Evolutionary conservation across 1,140 invertebrate species (phyloP), one percentile per base, ranked within the genome.

Genomic region (Theocolax elegans): DNA sequence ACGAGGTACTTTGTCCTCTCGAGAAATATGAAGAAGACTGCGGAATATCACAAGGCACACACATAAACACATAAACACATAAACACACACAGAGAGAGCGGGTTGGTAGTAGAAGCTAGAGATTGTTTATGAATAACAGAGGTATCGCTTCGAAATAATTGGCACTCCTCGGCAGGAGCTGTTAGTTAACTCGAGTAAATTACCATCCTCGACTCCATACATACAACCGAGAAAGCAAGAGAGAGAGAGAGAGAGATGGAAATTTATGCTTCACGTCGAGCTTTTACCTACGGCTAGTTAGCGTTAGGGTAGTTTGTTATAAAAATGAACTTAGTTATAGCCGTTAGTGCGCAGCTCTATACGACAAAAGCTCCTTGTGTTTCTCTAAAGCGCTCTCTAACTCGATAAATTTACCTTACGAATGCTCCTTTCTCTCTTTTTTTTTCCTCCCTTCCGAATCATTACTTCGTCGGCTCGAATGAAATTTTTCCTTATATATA

Each of bases 181-280:
- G 29, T 56, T 35, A 35, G 53, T 35, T 56, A 31, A 31, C 53
- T 56, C 53, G n/a, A 56, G 25, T 56, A 21, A 56, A 56, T 56
- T 56, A 56, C 27, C 53, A 23, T 51, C 42, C 3, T 3, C 15
- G 42, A 3, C 10, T 44, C 10, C 6, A 35, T 6, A 10, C 31
- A 35, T 35, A 35, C n/a, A n/a, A n/a, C n/a, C n/a, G n/a, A n/a
- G n/a, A n/a, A 35, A 35, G 31, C 31, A 35, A 44, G 42, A 44
- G 42, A 44, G 13, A 44, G 15, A n/a, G 42, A 44, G 31, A 44
- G 10, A n/a, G n/a, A 15, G 7, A n/a, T n/a, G 15, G 42, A 44
- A 44, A 44, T 44, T 44, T 44, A 19, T 49, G 21, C 19, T 23
- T 49, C n/a, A 3, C 46, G 17, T 23, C 46, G 19, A 23, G 46